Percentiles rank a stretch among this genome's conserved stretches.
Evolutionary conservation across 1,140 invertebrate genomes (phyloP).

Genomic region (Bilobella aurantiaca): DNA sequence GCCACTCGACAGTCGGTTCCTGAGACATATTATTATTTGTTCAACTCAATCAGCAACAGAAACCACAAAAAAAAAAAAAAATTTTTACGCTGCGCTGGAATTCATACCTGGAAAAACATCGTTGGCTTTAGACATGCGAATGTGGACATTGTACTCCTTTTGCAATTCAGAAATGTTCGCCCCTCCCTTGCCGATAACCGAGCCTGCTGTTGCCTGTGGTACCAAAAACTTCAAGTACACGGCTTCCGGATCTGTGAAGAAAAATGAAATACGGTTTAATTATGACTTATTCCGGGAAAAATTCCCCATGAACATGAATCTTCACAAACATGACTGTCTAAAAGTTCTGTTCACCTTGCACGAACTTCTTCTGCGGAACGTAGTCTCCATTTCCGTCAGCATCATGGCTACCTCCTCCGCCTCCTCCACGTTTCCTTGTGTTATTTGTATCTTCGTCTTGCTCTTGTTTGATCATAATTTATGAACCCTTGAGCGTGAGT

Average conservation of each 20-base stretch:
- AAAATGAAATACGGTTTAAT: background rate
- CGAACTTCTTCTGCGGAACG: background rate
- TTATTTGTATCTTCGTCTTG: background rate
- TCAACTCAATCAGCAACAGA: too few relatives aligned
- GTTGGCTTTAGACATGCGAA: slow-evolving; percentile 35
- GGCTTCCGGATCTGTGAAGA: slow-evolving; percentile 32
- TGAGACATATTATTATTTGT: too few relatives aligned
- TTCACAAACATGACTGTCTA: background rate
- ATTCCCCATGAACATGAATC: slow-evolving; percentile 6
- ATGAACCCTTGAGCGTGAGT: background rate
- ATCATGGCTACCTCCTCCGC: background rate
- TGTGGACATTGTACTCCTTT: slow-evolving; percentile 34
- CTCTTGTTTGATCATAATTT: background rate
- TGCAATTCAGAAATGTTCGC: slow-evolving; percentile 35
- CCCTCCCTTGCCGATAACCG: slow-evolving; percentile 35
- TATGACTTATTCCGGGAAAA: background rate
- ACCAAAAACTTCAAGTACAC: slow-evolving; percentile 35
- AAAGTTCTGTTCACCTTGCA: background rate
- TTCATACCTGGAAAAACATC: slow-evolving; percentile 32
- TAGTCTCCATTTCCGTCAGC: background rate
- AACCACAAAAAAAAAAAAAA: background rate
- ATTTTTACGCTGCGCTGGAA: background rate
- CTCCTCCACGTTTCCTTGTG: background rate
- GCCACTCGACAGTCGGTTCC: slow-evolving; percentile 32
- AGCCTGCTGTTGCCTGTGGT: slow-evolving; percentile 30